Percentiles rank a stretch among this genome's conserved stretches.
phyloP scores from a whole-genome alignment of 2,797 vertebrate species.

The Tachyglossus aculeatus region DNA sequence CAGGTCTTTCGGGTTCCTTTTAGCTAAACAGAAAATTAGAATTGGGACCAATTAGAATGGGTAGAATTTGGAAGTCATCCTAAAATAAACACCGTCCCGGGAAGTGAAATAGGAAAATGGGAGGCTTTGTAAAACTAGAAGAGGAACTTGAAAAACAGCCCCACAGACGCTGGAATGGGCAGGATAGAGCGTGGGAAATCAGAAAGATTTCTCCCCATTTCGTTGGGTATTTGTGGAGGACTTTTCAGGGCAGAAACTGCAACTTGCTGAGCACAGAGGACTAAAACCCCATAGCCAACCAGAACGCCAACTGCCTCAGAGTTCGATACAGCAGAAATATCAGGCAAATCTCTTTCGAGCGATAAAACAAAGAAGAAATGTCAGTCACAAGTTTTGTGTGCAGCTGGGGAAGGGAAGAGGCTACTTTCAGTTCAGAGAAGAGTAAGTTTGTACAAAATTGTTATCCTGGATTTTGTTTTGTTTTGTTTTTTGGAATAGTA shows the following conservation, averaged over 20 bases:
- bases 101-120: slow-evolving; percentile 24
- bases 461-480: neutral
- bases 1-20: neutral
- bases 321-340: neutral
- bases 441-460: slow-evolving; percentile 9
- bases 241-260: neutral
- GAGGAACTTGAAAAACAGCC: neutral
- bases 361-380: slow-evolving; percentile 23
- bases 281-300: neutral
- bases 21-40: neutral
- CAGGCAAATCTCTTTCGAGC: slow-evolving; percentile 15
- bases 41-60: too few species aligned
- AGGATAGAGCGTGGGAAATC: neutral
- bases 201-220: neutral
- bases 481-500: slow-evolving; percentile 21
- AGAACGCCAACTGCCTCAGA: neutral
- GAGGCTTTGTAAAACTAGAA: neutral
- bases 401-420: slow-evolving; percentile 42
- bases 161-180: neutral
- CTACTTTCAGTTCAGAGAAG: slow-evolving; percentile 42
- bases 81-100: neutral
- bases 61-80: too few species aligned
- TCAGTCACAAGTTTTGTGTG: slow-evolving; percentile 38
- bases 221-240: neutral
- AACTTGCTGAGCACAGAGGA: neutral